Evolutionary conservation across 2,888 invertebrate genomes (phyloP).

Genomic region (Buathra laborator): DNA sequence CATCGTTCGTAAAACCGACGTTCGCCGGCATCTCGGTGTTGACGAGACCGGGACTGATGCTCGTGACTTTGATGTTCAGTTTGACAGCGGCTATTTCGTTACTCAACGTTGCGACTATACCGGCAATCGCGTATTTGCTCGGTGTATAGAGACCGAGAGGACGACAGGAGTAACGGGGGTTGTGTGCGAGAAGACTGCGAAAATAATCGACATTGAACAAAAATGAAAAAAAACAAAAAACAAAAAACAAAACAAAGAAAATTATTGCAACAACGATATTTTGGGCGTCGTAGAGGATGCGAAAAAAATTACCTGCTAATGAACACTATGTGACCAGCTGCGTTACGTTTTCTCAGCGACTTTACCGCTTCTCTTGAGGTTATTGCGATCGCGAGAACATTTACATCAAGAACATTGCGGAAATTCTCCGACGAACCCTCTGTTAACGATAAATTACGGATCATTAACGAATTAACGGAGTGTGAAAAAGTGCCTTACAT

Average conservation of each 20-base stretch:
- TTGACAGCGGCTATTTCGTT: slow-evolving; percentile 82
- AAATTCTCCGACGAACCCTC: slow-evolving; percentile 72
- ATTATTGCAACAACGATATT: background rate
- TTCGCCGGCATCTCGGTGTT: slow-evolving; percentile 85
- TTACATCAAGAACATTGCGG: slow-evolving; percentile 74
- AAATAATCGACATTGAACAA: background rate
- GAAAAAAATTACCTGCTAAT: slow-evolving; percentile 75
- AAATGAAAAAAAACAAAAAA: slow-evolving; percentile 10
- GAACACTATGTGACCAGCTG: slow-evolving; percentile 76
- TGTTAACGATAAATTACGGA: slow-evolving; percentile 46
- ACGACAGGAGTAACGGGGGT: background rate
- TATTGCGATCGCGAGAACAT: slow-evolving; percentile 74
- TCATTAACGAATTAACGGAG: background rate
- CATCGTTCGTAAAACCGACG: slow-evolving; percentile 50
- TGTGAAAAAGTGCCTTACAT: background rate
- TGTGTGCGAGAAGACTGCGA: slow-evolving; percentile 47
- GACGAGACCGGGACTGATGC: slow-evolving; percentile 88
- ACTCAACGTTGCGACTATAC: slow-evolving; percentile 84
- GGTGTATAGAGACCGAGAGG: slow-evolving; percentile 71
- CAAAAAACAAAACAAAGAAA: slow-evolving; percentile 10
- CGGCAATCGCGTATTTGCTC: slow-evolving; percentile 85
- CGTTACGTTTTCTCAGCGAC: slow-evolving; percentile 73
- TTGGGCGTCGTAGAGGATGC: background rate
- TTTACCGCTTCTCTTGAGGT: slow-evolving; percentile 75
- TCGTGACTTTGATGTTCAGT: slow-evolving; percentile 84